phyloP scores from a whole-genome alignment of 1,140 invertebrate species.

The Bathynomus jamesi region DNA sequence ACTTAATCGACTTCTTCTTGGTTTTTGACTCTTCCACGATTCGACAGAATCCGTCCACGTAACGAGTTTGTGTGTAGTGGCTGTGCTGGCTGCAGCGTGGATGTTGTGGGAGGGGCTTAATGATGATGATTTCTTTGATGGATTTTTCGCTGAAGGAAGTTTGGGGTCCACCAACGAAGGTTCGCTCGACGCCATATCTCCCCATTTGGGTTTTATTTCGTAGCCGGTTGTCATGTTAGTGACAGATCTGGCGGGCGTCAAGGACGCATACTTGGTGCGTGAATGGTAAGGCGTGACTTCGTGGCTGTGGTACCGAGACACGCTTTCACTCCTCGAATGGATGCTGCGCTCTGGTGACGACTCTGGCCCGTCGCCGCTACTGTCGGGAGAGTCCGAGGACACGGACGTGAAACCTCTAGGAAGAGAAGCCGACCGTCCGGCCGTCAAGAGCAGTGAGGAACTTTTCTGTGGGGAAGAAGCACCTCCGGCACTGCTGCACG shows the following conservation, averaged over 20 bases:
- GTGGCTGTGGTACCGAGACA: not conserved
- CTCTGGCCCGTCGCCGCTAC: not conserved
- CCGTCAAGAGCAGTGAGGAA: not conserved
- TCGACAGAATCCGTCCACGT: constrained; percentile 11
- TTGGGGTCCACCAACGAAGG: constrained; percentile 21
- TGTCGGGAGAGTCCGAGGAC: constrained; percentile 15
- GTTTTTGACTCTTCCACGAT: constrained; percentile 24
- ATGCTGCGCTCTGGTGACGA: not conserved
- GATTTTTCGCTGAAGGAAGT: not conserved
- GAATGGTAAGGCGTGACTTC: not conserved
- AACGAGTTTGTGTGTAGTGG: not conserved
- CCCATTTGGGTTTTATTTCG: not conserved
- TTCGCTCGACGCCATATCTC: constrained; percentile 20
- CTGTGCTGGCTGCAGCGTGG: not conserved
- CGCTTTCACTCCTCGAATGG: not conserved
- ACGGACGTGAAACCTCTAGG: constrained; percentile 22
- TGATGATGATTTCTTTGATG: constrained; percentile 6
- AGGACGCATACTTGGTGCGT: constrained; percentile 8
- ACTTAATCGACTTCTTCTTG: constrained; percentile 39
- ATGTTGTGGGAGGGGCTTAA: not conserved
- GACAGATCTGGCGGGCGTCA: constrained; percentile 27
- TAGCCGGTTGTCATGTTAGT: constrained; percentile 11
- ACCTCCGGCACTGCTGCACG: constrained; percentile 8
- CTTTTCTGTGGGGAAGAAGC: not conserved
- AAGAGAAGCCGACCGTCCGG: constrained; percentile 15